A percentile compares a stretch with the other conserved stretches of the same genome.
phyloP scores from a whole-genome alignment of 2,797 vertebrate genomes.

The Accipiter minullus region DNA sequence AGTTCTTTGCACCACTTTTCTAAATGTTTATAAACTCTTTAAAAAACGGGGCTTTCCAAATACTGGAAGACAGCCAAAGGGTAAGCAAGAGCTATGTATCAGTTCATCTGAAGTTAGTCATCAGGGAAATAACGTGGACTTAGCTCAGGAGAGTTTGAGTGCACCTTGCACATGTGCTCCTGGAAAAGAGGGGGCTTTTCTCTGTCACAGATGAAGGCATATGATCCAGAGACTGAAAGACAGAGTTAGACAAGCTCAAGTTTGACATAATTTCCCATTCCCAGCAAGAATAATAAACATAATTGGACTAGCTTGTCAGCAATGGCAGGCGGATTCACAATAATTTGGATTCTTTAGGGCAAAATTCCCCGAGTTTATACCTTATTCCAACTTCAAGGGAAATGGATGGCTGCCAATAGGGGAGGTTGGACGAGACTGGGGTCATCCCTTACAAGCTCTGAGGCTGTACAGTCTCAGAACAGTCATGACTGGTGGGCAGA shows the following conservation, averaged over 20 bases:
- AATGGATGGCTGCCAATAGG: neutral
- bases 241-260: neutral
- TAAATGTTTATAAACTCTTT: neutral
- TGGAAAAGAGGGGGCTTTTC: neutral
- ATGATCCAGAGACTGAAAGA: neutral
- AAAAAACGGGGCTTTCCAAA: neutral
- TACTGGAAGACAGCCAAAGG: neutral
- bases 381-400: neutral
- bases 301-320: neutral
- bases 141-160: neutral
- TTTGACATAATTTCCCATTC: neutral
- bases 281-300: neutral
- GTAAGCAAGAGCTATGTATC: neutral
- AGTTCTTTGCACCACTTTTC: neutral
- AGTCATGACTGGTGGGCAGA: neutral
- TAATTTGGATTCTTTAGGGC: neutral
- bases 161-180: neutral
- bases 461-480: neutral
- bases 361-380: neutral
- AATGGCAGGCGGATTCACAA: neutral
- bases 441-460: neutral
- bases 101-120: neutral
- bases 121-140: neutral
- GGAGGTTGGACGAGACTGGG: neutral
- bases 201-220: neutral